Conservation (phyloP, 2,888 invertebrate species). For the Drosophila aldrichi region DNA sequence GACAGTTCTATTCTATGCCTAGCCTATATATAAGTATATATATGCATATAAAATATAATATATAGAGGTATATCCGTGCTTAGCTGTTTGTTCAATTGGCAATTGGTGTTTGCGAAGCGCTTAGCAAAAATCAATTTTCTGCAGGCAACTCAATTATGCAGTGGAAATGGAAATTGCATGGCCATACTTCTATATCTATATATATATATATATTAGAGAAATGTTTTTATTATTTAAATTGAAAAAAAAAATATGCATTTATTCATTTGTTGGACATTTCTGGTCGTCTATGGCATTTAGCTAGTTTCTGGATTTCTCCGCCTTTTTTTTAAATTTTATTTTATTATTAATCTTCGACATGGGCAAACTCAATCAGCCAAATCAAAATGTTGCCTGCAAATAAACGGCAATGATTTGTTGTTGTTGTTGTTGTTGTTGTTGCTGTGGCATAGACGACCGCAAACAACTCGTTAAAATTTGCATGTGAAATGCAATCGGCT, state of each 20-base stretch:
- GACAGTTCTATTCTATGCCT: neutral
- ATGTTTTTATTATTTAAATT: constrained; percentile 27
- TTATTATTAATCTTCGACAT: constrained; percentile 14
- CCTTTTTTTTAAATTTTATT: constrained; percentile 7
- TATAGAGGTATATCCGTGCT: neutral
- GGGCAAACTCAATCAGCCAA: constrained; percentile 68
- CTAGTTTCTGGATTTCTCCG: neutral
- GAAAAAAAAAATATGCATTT: constrained; percentile 39
- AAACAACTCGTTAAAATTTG: constrained; percentile 78
- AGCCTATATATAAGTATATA: neutral
- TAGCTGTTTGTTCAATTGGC: neutral
- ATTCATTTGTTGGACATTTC: neutral
- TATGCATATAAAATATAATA: neutral
- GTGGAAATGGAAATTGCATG: neutral
- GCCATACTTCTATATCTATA: neutral
- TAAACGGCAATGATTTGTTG: constrained; percentile 66
- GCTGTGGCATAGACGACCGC: constrained; percentile 62
- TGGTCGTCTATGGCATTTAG: neutral
- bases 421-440: constrained; percentile 35
- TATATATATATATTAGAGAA: neutral
- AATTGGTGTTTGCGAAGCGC: constrained; percentile 7
- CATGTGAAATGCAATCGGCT: constrained; percentile 75
- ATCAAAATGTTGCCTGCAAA: constrained; percentile 71
- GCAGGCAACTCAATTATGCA: constrained; percentile 15
- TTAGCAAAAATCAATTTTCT: constrained; percentile 18